phyloP scores from a whole-genome alignment of 1,140 invertebrate species.

The Bombus picipes region DNA sequence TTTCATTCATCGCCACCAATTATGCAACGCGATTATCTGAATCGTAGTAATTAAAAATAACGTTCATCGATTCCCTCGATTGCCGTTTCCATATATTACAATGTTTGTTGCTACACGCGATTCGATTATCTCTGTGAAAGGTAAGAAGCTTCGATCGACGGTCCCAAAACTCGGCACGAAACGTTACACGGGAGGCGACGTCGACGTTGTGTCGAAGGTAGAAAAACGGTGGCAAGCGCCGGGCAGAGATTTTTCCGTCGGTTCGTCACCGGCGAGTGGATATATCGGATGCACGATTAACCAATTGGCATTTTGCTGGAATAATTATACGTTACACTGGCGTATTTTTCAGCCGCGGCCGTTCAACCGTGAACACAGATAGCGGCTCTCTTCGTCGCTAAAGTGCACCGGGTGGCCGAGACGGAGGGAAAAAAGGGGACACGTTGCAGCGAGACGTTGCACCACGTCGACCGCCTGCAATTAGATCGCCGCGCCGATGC shows the following conservation, averaged over 20 bases:
- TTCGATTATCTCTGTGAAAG: conserved; percentile 6
- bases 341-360: conserved; percentile 64
- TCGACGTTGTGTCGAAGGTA: no score
- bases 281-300: conserved; percentile 66
- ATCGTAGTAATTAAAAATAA: conserved; percentile 5
- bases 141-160: background rate
- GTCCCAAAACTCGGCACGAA: background rate
- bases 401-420: conserved; percentile 44
- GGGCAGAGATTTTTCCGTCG: conserved; percentile 32
- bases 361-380: conserved; percentile 65
- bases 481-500: conserved; percentile 42
- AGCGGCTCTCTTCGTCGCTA: conserved; percentile 50
- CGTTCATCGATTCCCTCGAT: conserved; percentile 2
- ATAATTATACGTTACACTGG: conserved; percentile 64
- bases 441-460: conserved; percentile 60
- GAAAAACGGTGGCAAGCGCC: conserved; percentile 17
- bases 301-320: conserved; percentile 67
- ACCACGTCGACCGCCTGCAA: conserved; percentile 51
- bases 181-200: background rate
- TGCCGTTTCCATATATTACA: no score
- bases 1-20: conserved; percentile 21
- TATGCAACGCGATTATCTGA: conserved; percentile 25
- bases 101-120: background rate
- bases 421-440: conserved; percentile 22
- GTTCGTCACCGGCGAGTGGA: conserved; percentile 43